phyloP scores from a whole-genome alignment of 2,888 invertebrate species.

The Onthophagus sagittarius region DNA sequence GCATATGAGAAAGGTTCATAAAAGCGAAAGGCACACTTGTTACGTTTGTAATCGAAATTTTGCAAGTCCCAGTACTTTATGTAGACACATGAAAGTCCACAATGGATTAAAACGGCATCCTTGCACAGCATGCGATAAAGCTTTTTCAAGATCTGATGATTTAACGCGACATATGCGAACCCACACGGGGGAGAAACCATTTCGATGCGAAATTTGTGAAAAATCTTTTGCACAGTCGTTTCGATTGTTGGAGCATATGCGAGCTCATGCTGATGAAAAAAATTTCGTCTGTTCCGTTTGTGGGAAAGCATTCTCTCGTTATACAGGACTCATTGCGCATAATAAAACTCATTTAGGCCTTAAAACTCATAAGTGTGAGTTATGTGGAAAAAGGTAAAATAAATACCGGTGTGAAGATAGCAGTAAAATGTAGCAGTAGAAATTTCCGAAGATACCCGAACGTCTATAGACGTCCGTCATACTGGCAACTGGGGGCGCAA shows the following conservation, averaged over 20 bases:
- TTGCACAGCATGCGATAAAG: conserved; percentile 48
- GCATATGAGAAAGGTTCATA: conserved; percentile 22
- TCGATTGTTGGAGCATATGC: conserved; percentile 45
- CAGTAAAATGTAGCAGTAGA: too few species aligned
- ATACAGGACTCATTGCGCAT: conserved; percentile 45
- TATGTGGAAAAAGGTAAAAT: conserved; percentile 46
- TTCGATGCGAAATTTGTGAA: conserved; percentile 45
- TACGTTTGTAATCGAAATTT: conserved; percentile 47
- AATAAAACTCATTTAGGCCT: conserved; percentile 45
- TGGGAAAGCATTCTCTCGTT: conserved; percentile 46
- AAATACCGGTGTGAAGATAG: too few species aligned
- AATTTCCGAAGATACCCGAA: too few species aligned
- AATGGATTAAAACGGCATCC: conserved; percentile 43
- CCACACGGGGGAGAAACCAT: conserved; percentile 49
- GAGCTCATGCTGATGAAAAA: conserved; percentile 46
- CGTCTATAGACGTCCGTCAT: too few species aligned
- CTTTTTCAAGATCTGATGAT: conserved; percentile 45
- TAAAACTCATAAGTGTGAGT: conserved; percentile 44
- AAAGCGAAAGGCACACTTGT: conserved; percentile 38
- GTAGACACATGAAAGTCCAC: conserved; percentile 46
- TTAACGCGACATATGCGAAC: conserved; percentile 44
- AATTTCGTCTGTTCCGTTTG: conserved; percentile 45
- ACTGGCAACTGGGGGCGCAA: too few species aligned
- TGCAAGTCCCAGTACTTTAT: conserved; percentile 47
- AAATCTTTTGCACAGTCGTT: conserved; percentile 46